Percentiles rank a stretch among this genome's conserved stretches.
Conservation (phyloP, 2,888 invertebrate species). For the Ectemnius cavifrons region DNA sequence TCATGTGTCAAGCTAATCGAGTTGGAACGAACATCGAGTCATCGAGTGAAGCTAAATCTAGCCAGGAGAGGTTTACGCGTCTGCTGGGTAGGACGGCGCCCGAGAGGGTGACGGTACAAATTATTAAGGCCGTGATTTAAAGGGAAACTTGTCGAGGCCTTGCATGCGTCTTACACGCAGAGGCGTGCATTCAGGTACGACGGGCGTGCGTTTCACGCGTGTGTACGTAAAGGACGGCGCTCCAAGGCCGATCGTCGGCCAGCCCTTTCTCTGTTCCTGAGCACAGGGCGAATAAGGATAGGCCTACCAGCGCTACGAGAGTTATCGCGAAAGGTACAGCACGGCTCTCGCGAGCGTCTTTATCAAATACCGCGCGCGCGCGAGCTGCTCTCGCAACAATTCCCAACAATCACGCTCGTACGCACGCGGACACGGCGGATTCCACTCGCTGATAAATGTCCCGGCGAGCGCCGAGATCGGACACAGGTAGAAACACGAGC, state of each 20-base stretch:
- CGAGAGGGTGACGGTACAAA: not conserved
- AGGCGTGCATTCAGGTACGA: constrained; percentile 31
- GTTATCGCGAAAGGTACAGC: constrained; percentile 34
- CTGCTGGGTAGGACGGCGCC: no score
- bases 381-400: constrained; percentile 7
- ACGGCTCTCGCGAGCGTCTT: constrained; percentile 31
- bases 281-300: constrained; percentile 42
- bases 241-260: constrained; percentile 63
- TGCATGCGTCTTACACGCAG: not conserved
- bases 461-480: constrained; percentile 5
- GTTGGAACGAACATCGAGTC: no score
- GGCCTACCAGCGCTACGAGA: constrained; percentile 25
- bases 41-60: no score
- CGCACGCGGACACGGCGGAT: not conserved
- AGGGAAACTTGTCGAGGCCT: constrained; percentile 8
- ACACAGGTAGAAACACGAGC: not conserved
- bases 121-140: constrained; percentile 26
- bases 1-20: no score
- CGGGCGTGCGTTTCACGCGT: constrained; percentile 25
- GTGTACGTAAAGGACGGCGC: constrained; percentile 62
- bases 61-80: no score
- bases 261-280: constrained; percentile 55
- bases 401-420: constrained; percentile 15
- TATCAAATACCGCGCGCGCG: constrained; percentile 29
- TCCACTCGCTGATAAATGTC: constrained; percentile 3